These are phyloP conservation scores for Alfaro cultratus DNA, from an alignment of 2,797 vertebrate genomes.

Conservation along the genomic window DNA sequence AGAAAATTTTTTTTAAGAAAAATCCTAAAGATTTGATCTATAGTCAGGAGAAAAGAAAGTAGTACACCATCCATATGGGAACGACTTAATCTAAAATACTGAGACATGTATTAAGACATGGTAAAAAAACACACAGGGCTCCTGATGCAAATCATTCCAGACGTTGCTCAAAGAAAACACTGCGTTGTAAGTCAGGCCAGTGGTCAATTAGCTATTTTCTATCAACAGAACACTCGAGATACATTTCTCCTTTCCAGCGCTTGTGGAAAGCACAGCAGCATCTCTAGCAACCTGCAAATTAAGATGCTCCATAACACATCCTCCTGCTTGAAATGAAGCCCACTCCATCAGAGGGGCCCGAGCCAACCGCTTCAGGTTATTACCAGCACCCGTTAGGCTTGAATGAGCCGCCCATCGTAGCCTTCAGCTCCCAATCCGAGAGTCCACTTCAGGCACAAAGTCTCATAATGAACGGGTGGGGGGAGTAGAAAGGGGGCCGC, in stretches of 20 bases:
- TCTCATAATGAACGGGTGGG: conserved; percentile 64
- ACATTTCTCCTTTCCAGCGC: conserved; percentile 19
- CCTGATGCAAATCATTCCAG: background rate
- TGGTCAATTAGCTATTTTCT: conserved; percentile 16
- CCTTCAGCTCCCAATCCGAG: conserved; percentile 66
- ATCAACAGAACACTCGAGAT: conserved; percentile 28
- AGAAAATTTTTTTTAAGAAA: background rate
- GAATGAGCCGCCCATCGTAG: conserved; percentile 63
- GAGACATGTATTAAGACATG: background rate
- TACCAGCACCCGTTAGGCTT: conserved; percentile 65
- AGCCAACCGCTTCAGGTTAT: conserved; percentile 67
- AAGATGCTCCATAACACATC: conserved; percentile 50
- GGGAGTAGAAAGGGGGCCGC: conserved; percentile 23
- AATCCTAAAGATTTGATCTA: background rate
- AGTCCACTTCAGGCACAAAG: conserved; percentile 68
- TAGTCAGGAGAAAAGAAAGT: background rate
- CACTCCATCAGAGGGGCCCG: conserved; percentile 64
- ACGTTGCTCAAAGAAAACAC: background rate
- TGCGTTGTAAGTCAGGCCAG: background rate
- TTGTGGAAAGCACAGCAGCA: conserved; percentile 26
- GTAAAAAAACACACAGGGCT: background rate
- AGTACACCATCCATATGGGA: background rate
- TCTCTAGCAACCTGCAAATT: conserved; percentile 58
- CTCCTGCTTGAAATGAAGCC: conserved; percentile 55
- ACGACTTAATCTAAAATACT: background rate